Conservation (phyloP, 2,113 vertebrate genomes). For the Gobiocypris rarus region DNA sequence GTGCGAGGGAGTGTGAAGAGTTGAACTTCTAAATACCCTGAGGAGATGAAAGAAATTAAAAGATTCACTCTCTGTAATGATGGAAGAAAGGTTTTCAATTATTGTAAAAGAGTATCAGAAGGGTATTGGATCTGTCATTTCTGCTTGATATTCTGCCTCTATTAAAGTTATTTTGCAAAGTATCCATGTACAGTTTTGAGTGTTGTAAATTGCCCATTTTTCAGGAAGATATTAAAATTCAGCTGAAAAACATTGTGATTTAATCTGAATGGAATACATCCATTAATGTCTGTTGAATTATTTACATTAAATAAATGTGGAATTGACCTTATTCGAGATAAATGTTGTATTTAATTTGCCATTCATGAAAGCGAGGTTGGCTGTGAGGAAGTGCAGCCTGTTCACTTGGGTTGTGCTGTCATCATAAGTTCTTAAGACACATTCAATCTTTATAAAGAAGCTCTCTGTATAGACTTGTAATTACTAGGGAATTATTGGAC, state of each 20-base stretch:
- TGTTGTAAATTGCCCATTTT: background rate
- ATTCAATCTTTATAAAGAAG: background rate
- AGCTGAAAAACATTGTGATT: background rate
- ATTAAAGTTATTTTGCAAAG: constrained; percentile 6
- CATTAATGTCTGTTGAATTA: background rate
- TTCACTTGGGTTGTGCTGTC: background rate
- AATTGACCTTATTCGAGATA: background rate
- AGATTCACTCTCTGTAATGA: background rate
- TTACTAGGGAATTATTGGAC: too few relatives aligned
- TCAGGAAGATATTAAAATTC: background rate
- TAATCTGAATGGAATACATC: background rate
- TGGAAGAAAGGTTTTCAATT: background rate
- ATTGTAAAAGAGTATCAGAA: background rate
- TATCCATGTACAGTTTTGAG: background rate
- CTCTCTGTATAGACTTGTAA: background rate
- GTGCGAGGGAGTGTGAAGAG: background rate
- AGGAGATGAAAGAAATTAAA: background rate
- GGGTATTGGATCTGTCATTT: background rate
- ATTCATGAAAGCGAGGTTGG: background rate
- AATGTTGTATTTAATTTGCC: background rate
- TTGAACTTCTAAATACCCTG: constrained; percentile 3
- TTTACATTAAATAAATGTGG: background rate
- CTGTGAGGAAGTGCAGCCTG: background rate
- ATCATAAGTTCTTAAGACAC: background rate
- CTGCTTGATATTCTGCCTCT: background rate